Base-by-base conservation (phyloP, 2,888 invertebrate genomes). In the Eudemis profundana region DNA sequence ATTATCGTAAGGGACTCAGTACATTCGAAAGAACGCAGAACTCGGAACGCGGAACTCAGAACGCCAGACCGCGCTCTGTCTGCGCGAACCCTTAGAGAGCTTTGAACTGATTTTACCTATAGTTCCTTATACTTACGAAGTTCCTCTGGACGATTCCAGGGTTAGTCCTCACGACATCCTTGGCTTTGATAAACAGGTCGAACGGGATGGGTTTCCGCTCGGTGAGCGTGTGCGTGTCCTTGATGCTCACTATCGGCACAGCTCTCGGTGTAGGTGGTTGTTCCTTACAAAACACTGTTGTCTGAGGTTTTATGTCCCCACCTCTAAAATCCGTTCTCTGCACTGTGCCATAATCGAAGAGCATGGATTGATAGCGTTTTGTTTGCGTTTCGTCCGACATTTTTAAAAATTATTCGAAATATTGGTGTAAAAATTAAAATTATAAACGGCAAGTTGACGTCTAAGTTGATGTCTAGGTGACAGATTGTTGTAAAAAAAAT, bases 161-260 rank as follows among this genome's bases (percentile, higher is more conserved):
- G 51, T 84, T 75, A 0, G 77, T 81, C 3, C 72, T 57, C 3
- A 77, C 40, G 4, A 85, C 76, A 0, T 75, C 72, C 19, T 80
- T 81, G 0, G 74, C 77, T 8, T 67, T 74, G 19, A 79, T 78
- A 36, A 82, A 69, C 42, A 84, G 61, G 61, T 68, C 68, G 61
- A 88, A 87, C 0, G 85, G 83, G 1, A 83, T 63, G 47, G 0
- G 62, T 57, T 0, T 44, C 59, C 36, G 72, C 78, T 82, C 83
- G 84, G 2, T 72, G 66, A 89, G 53, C 0, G 87, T 81, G 36
- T 87, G 83, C 0, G 78, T 53, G 17, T 84, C 75, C 42, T 84
- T 86, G 0, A 83, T 51, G n/a, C n/a, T n/a, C n/a, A n/a, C n/a
- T n/a, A n/a, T n/a, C n/a, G n/a, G 72, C 5, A 66, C 66, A 0